These are phyloP conservation scores for Dicrurus megarhynchus DNA, from an alignment of 2,113 vertebrate species.

Conservation along the genomic window DNA sequence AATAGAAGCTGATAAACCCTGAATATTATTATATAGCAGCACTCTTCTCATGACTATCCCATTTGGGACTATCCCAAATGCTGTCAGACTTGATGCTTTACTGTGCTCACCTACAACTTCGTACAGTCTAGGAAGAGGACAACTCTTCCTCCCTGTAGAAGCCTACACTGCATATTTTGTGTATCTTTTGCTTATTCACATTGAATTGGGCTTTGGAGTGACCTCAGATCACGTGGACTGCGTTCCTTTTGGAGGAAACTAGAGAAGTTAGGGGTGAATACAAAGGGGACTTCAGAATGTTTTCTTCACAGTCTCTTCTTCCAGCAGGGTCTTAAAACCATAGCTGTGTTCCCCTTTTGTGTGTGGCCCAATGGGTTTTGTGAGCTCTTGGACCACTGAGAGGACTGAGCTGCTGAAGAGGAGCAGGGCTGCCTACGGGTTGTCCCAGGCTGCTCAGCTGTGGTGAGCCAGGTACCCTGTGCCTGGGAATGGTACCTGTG, in stretches of 20 bases:
- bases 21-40: neutral
- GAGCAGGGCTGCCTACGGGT: fast-evolving
- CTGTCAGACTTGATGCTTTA: neutral
- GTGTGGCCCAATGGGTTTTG: neutral
- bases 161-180: neutral
- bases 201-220: neutral
- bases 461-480: neutral
- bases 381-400: neutral
- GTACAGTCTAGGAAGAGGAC: neutral
- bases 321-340: neutral
- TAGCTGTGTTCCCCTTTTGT: neutral
- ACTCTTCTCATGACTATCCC: neutral
- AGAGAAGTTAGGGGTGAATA: neutral
- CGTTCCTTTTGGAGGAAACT: neutral
- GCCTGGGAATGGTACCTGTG: neutral
- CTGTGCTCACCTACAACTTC: neutral
- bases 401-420: neutral
- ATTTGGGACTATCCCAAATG: neutral
- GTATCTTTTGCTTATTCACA: neutral
- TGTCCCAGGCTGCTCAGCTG: neutral
- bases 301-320: neutral
- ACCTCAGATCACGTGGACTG: neutral
- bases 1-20: neutral
- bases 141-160: neutral
- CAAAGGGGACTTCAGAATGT: neutral